Evolutionary conservation across 2,888 invertebrate species (phyloP).

Genomic region (Agriotes lineatus): DNA sequence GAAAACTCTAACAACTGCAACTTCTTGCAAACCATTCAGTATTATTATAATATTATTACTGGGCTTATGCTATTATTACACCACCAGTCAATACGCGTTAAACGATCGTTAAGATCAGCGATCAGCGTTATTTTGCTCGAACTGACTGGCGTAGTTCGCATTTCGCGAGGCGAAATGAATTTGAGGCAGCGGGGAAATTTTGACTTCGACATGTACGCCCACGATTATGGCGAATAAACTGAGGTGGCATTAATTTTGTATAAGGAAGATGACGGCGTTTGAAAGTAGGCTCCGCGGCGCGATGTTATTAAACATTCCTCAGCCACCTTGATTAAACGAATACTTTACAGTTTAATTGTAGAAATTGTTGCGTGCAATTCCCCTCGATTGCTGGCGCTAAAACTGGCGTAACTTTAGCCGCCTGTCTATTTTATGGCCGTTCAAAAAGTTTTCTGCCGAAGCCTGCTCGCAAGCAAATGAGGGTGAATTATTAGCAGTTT

Average conservation of each 20-base stretch:
- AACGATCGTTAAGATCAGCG: too few relatives aligned
- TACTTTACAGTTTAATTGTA: constrained; percentile 43
- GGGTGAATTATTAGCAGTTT: constrained; percentile 23
- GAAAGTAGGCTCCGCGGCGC: constrained; percentile 26
- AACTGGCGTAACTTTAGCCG: constrained; percentile 2
- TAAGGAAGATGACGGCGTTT: constrained; percentile 31
- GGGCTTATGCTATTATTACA: too few relatives aligned
- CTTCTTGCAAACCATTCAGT: too few relatives aligned
- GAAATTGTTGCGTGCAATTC: constrained; percentile 31
- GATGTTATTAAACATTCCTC: constrained; percentile 41
- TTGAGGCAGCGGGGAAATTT: not conserved
- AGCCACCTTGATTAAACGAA: constrained; percentile 43
- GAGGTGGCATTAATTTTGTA: constrained; percentile 30
- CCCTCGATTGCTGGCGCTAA: constrained; percentile 14
- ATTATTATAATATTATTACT: too few relatives aligned
- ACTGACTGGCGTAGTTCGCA: too few relatives aligned
- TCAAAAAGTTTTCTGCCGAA: constrained; percentile 16
- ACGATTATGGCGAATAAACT: constrained; percentile 16
- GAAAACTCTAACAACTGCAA: too few relatives aligned
- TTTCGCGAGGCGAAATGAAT: too few relatives aligned
- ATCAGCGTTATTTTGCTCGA: constrained; percentile 13
- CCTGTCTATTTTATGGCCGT: constrained; percentile 31
- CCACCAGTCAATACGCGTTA: too few relatives aligned
- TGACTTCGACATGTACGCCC: not conserved
- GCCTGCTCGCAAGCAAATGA: constrained; percentile 17